Conservation (phyloP, 2,888 invertebrate species). For the Brachynemurus nebulosus region DNA sequence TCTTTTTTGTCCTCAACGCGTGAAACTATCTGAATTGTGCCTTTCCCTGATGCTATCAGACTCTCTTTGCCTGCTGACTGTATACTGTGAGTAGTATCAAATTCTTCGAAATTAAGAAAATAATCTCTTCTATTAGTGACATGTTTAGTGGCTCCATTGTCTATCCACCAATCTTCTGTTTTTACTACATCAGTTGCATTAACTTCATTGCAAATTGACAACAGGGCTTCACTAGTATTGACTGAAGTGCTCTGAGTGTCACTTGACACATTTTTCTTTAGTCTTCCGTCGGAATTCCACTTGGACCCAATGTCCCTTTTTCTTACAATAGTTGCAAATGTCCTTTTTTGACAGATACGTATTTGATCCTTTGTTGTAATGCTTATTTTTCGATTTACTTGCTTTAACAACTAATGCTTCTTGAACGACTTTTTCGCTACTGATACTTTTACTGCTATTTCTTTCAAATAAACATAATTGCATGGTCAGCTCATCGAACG, state of each 20-base stretch:
- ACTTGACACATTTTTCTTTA: neutral
- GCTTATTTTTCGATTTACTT: neutral
- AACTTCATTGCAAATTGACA: neutral
- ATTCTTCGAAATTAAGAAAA: neutral
- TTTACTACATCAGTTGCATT: neutral
- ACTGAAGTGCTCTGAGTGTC: neutral
- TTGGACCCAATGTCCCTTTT: neutral
- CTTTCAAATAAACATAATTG: neutral
- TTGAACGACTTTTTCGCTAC: neutral
- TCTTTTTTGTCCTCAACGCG: neutral
- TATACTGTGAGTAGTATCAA: neutral
- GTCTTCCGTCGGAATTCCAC: neutral
- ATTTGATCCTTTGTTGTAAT: too few species aligned
- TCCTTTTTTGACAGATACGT: too few species aligned
- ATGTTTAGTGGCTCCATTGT: neutral
- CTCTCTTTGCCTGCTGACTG: neutral
- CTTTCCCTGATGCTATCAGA: neutral
- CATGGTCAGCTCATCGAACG: neutral
- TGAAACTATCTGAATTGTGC: neutral
- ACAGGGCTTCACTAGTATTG: neutral
- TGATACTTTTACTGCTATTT: neutral
- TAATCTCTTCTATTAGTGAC: neutral
- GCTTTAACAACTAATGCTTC: neutral
- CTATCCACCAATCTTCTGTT: neutral
- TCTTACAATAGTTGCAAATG: neutral